A percentile compares a stretch with the other conserved stretches of the same genome.
Evolutionary conservation across 2,888 invertebrate genomes (phyloP).

Genomic region (Listrodromus nycthemerus): DNA sequence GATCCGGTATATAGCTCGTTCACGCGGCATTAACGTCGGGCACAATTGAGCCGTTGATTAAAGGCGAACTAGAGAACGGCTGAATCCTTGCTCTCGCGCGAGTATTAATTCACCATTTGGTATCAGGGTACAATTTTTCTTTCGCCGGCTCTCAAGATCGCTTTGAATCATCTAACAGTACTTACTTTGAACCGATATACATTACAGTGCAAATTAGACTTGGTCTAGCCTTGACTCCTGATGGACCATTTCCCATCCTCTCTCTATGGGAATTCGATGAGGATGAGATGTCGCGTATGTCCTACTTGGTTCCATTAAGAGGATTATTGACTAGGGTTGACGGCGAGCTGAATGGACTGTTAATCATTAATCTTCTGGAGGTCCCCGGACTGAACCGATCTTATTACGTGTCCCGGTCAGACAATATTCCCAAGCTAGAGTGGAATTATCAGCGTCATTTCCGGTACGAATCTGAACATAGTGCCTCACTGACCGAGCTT

Average conservation of each 20-base stretch:
- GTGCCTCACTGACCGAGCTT: constrained; percentile 37
- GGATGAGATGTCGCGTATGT: not conserved
- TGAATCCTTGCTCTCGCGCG: not conserved
- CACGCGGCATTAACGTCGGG: not conserved
- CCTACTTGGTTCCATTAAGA: not conserved
- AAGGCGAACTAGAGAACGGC: not conserved
- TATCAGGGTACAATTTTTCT: not conserved
- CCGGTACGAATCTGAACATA: constrained; percentile 51
- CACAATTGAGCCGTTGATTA: constrained; percentile 20
- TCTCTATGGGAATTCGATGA: not conserved
- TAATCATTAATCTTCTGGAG: not conserved
- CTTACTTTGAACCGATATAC: not conserved
- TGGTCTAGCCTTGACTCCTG: not conserved
- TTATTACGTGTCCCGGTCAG: not conserved
- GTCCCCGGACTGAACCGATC: not conserved
- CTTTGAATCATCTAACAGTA: not conserved
- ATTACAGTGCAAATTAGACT: not conserved
- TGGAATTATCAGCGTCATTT: constrained; percentile 53
- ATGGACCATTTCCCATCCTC: not conserved
- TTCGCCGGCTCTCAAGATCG: not conserved
- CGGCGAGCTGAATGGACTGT: not conserved
- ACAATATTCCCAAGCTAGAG: constrained; percentile 5
- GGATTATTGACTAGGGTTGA: not conserved
- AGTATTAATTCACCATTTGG: not conserved
- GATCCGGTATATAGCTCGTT: not conserved